Base-by-base conservation (phyloP, 37 sponge, comb jelly and placozoan genomes). In the Cladorhizidae sp. region DNA sequence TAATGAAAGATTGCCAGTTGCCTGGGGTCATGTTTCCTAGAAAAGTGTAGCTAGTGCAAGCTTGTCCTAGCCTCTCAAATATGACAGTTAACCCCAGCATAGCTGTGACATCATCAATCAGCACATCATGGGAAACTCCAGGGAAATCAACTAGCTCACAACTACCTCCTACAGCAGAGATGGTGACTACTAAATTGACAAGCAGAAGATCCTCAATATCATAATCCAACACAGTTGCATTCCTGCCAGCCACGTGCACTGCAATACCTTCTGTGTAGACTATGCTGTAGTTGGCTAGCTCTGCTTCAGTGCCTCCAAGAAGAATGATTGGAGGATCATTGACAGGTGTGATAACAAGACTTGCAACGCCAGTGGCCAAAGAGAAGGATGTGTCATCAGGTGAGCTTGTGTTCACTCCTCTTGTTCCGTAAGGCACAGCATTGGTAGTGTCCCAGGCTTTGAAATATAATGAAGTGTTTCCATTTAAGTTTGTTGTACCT, bases 321-420 rank as follows among this genome's bases (percentile, higher is more conserved):
- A 62, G 55, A 50, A 91, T 77, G 2, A 36, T 29, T 42, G 93
- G 93, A 32, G 78, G 72, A 40, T 92, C 86, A 84, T 92, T 88
- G 39, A 79, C 74, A 17, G 79, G 67, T 17, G 52, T 57, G 22
- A 92, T 42, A 3, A 64, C 69, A 62, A 84, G 21, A 36, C 57
- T 64, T 32, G 81, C 77, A 38, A 3, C 25, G 21, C 89, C 89
- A 31, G 38, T 67, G 0, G 28, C 78, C 25, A 52, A 15, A 45
- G 87, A 82, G 61, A 88, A 92, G 25, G 92, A 49, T 31, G 86
- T 75, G 72, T 82, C 74, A 15, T 17, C 49, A 40, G 35, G 14
- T 40, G 64, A 25, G 31, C 79, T 85, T 39, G 89, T 75, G 61
- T 92, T 83, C 8, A 85, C 74, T 73, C 75, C 69, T 0, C 38